phyloP scores from a whole-genome alignment of 2,113 vertebrate genomes.

The Salvelinus fontinalis region DNA sequence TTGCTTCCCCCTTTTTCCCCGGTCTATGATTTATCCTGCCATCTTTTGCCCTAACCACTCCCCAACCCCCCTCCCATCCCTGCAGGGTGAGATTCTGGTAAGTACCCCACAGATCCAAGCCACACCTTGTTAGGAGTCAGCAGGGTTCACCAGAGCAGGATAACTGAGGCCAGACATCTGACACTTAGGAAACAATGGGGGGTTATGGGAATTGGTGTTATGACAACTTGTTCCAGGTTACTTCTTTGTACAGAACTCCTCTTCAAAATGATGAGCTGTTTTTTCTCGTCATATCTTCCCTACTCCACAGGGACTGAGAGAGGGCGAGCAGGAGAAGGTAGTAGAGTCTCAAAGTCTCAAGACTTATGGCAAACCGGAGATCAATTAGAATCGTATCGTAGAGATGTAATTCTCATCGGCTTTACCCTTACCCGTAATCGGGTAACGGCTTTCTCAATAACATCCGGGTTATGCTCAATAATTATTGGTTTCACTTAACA shows the following conservation, averaged over 20 bases:
- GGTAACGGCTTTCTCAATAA: slow-evolving; percentile 45
- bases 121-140: slow-evolving; percentile 61
- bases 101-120: slow-evolving; percentile 80
- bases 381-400: slow-evolving; percentile 24
- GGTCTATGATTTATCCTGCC: slow-evolving; percentile 52
- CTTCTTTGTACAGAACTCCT: not conserved
- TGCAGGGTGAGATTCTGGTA: slow-evolving; percentile 97
- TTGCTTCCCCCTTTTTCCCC: slow-evolving; percentile 67
- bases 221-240: not conserved
- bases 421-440: slow-evolving; percentile 67
- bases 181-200: slow-evolving; percentile 13
- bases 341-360: slow-evolving; percentile 35
- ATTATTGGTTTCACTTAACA: slow-evolving; percentile 54
- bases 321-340: slow-evolving; percentile 72
- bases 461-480: slow-evolving; percentile 24
- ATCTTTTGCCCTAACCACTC: slow-evolving; percentile 39
- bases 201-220: not conserved
- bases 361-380: slow-evolving; percentile 28
- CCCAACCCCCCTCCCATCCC: slow-evolving; percentile 46
- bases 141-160: slow-evolving; percentile 67
- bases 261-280: slow-evolving; percentile 29
- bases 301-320: slow-evolving; percentile 66
- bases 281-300: slow-evolving; percentile 42
- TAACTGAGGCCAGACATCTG: slow-evolving; percentile 61
- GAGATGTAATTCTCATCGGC: not conserved